These are phyloP conservation scores for Sinodicranocentrus sp. DNA, from an alignment of 2,888 invertebrate species.

Conservation along the genomic window DNA sequence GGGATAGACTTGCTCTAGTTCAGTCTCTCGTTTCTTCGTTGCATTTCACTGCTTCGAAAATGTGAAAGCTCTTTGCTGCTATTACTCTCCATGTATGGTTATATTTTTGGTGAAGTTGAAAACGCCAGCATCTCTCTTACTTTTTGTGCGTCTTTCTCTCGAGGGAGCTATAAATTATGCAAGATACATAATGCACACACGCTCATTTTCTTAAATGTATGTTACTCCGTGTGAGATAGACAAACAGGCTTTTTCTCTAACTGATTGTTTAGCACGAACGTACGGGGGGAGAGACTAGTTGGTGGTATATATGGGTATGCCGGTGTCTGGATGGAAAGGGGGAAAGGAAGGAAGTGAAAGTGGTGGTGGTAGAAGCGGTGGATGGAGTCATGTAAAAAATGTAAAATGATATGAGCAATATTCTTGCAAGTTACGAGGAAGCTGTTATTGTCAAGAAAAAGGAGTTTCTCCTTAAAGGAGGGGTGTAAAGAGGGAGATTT, in stretches of 20 bases:
- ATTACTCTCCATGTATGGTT: not conserved
- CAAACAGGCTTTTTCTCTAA: not conserved
- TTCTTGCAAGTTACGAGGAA: not conserved
- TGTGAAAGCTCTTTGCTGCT: no score
- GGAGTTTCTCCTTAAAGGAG: not conserved
- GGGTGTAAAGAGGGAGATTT: not conserved
- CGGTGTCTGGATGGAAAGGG: no score
- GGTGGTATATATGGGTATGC: not conserved
- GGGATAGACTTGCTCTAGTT: not conserved
- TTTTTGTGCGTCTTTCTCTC: slow-evolving; percentile 24
- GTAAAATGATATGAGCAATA: no score
- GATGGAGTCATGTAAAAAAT: not conserved
- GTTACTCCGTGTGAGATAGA: not conserved
- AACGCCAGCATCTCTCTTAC: not conserved
- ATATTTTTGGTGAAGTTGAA: not conserved
- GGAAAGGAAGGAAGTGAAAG: slow-evolving; percentile 3
- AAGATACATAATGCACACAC: slow-evolving; percentile 40
- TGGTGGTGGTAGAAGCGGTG: not conserved
- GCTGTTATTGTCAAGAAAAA: not conserved
- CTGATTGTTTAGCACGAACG: slow-evolving; percentile 29
- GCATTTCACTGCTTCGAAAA: not conserved
- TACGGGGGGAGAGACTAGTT: not conserved
- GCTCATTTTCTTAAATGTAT: slow-evolving; percentile 37
- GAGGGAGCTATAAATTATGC: slow-evolving; percentile 57
- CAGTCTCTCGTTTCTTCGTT: not conserved